phyloP scores from a whole-genome alignment of 2,888 invertebrate genomes.

The Crematogaster levior region DNA sequence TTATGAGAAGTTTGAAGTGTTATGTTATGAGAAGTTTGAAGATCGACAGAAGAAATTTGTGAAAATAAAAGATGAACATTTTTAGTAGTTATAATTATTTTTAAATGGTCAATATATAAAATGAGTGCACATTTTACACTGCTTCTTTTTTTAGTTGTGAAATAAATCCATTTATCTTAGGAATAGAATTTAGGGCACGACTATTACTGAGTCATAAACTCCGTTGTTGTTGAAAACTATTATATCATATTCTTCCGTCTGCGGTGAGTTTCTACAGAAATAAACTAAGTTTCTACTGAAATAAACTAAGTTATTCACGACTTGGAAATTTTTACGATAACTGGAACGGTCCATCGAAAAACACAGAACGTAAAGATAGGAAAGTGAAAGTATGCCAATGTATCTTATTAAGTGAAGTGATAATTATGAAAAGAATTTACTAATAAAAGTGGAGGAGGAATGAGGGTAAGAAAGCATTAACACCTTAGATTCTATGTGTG shows the following conservation, averaged over 20 bases:
- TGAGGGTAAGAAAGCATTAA: not conserved
- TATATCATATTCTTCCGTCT: not conserved
- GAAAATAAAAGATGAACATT: not conserved
- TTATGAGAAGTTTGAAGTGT: too few relatives aligned
- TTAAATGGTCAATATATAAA: not conserved
- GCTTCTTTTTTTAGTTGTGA: not conserved
- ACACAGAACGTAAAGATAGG: not conserved
- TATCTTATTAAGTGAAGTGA: not conserved
- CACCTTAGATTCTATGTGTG: not conserved
- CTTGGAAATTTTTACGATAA: not conserved
- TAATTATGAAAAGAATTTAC: constrained; percentile 1
- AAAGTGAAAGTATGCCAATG: not conserved
- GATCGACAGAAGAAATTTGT: not conserved
- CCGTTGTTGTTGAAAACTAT: not conserved
- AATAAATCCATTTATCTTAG: not conserved
- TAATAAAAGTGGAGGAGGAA: not conserved
- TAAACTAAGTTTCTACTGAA: too few relatives aligned
- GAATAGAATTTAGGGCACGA: not conserved
- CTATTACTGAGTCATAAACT: not conserved
- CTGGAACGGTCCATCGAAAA: not conserved
- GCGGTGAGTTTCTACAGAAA: not conserved
- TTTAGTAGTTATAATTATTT: not conserved
- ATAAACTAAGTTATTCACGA: not conserved
- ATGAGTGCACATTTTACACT: not conserved
- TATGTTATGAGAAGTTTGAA: not conserved